Evolutionary conservation across 2,888 invertebrate species (phyloP).

Genomic region (Zygogramma bicolorata): DNA sequence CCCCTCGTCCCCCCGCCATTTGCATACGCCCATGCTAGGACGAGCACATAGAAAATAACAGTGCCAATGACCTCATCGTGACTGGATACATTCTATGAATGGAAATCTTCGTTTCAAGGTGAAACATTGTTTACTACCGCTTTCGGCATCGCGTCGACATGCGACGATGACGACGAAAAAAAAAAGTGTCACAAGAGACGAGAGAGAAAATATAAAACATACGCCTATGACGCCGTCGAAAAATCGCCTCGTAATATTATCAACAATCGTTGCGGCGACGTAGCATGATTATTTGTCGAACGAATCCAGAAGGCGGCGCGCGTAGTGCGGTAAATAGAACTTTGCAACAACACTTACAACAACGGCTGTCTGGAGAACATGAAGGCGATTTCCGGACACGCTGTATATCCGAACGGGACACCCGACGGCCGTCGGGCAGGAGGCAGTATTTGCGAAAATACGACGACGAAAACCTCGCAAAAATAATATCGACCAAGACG

Average conservation of each 20-base stretch:
- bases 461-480: slow-evolving; percentile 33
- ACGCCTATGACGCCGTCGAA: neutral
- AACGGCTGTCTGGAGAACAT: slow-evolving; percentile 7
- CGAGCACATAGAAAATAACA: slow-evolving; percentile 46
- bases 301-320: no score
- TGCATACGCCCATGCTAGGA: slow-evolving; percentile 27
- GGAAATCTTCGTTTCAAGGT: slow-evolving; percentile 50
- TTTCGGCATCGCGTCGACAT: slow-evolving; percentile 18
- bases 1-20: slow-evolving; percentile 25
- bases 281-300: no score
- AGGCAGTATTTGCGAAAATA: neutral
- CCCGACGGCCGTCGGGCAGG: neutral
- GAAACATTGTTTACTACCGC: slow-evolving; percentile 44
- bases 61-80: slow-evolving; percentile 51
- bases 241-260: neutral
- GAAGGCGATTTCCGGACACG: slow-evolving; percentile 1
- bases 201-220: neutral
- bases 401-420: neutral
- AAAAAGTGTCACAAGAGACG: neutral
- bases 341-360: slow-evolving; percentile 3
- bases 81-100: slow-evolving; percentile 52
- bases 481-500: slow-evolving; percentile 29
- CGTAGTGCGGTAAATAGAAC: neutral
- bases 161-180: neutral
- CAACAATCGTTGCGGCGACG: neutral